Percentiles rank a stretch among this genome's conserved stretches.
These are phyloP conservation scores for Ceratina australensis DNA, from an alignment of 1,140 invertebrate genomes.

Conservation along the genomic window DNA sequence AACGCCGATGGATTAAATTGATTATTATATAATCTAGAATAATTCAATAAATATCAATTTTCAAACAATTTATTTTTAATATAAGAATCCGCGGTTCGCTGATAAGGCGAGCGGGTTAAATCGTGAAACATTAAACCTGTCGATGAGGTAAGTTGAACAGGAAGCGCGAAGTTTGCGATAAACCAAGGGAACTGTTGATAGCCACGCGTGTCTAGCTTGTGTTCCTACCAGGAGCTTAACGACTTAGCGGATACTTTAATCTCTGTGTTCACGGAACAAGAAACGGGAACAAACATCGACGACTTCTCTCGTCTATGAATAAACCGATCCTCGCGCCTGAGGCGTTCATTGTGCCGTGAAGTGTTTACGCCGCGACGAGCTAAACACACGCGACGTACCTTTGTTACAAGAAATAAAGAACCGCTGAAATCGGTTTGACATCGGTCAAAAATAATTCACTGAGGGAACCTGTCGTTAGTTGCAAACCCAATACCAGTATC, in stretches of 20 bases:
- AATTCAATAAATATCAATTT: too few species aligned
- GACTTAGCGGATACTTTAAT: conserved; percentile 4
- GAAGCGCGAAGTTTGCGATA: background rate
- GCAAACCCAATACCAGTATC: too few species aligned
- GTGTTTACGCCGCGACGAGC: conserved; percentile 11
- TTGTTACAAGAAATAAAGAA: background rate
- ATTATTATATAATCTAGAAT: too few species aligned
- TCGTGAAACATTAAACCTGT: too few species aligned
- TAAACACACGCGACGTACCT: background rate
- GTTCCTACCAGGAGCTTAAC: background rate
- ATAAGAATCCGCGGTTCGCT: too few species aligned
- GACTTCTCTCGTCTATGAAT: conserved; percentile 2
- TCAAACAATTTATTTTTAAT: too few species aligned
- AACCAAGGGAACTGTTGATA: background rate
- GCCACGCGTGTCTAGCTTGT: background rate
- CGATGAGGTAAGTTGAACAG: too few species aligned
- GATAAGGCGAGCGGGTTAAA: too few species aligned
- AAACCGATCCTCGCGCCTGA: background rate
- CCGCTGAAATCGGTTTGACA: background rate
- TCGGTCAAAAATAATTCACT: conserved; percentile 2
- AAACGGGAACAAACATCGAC: conserved; percentile 6
- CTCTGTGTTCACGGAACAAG: background rate
- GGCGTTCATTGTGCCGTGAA: background rate
- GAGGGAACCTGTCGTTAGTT: background rate
- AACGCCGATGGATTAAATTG: too few species aligned